Percentiles rank a stretch among this genome's conserved stretches.
Evolutionary conservation across 2,113 vertebrate genomes (phyloP).

Genomic region (Anthoscopus minutus): DNA sequence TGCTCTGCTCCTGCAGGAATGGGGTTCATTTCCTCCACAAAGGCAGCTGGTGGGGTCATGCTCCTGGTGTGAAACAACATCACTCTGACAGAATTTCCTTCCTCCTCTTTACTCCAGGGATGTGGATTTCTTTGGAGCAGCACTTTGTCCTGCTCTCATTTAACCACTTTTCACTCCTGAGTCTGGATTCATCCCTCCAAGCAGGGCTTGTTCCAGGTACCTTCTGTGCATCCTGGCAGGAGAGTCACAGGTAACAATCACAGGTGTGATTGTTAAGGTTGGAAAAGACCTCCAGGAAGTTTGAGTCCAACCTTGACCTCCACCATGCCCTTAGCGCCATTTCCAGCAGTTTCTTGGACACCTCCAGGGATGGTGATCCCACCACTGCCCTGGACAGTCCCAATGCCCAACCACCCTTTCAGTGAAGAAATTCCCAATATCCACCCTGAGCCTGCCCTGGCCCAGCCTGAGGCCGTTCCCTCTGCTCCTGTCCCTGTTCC

Average conservation of each 20-base stretch:
- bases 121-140: neutral
- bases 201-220: fast-evolving
- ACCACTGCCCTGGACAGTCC: neutral
- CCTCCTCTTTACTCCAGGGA: neutral
- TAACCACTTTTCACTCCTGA: neutral
- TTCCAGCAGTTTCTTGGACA: fast-evolving
- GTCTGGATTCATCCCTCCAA: too few relatives aligned
- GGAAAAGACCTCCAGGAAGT: neutral
- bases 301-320: fast-evolving
- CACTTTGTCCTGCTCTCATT: neutral
- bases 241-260: neutral
- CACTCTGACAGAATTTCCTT: neutral
- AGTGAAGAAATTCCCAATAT: neutral
- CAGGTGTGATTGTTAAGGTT: fast-evolving
- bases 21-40: neutral
- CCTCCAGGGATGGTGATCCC: neutral
- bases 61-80: neutral
- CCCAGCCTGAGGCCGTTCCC: neutral
- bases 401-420: neutral
- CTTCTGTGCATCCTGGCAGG: neutral
- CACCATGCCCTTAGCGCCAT: neutral
- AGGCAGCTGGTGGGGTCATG: neutral
- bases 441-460: fast-evolving
- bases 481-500: neutral
- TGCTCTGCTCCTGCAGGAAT: neutral